Base-by-base conservation (phyloP, 2,888 invertebrate species). In the Byasa hedistus region DNA sequence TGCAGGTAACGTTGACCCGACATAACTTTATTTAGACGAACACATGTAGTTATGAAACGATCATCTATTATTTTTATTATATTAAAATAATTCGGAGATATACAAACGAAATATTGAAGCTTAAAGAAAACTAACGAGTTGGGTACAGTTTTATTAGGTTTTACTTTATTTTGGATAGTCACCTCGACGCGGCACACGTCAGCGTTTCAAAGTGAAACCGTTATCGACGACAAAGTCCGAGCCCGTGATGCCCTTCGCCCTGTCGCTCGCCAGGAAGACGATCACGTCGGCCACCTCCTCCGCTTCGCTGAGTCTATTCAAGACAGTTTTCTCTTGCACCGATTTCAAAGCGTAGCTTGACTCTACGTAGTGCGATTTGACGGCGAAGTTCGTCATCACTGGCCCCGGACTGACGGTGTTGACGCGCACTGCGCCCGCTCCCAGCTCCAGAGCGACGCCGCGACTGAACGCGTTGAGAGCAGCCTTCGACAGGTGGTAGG, bases 341-440 rank as follows among this genome's bases (percentile, higher is more conserved):
- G 52, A 21, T 17, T 44, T 21, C n/a, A 52, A 52, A 8, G 52
- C 21, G n/a, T 48, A 48, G n/a, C 48, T 48, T 48, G 48, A 17
- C 48, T 48, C n/a, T n/a, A 48, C 48, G 48, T 48, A 48, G n/a
- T 19, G 48, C n/a, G 48, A 48, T 48, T 32, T 32, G 15, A 10
- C 19, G 19, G 71, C 94, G 91, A 87, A 69, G 96, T 76, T 72
- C 2, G 97, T 81, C 0, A 39, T 62, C 0, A 77, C 75, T 2
- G 76, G 69, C 0, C 79, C 80, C 24, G 60, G 60, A 7, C 52
- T 60, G 76, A 81, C 70, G 2, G 75, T 61, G 61, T 82, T 81
- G 0, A 96, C 96, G 54, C 44, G 44, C 19, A 44, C 97, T 70
- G 94, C 93, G 78, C 94, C 94, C 0, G 91, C 70, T 17, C 95